Evolutionary conservation across 2,888 invertebrate genomes (phyloP).

Genomic region (Phymatocera aterrima): DNA sequence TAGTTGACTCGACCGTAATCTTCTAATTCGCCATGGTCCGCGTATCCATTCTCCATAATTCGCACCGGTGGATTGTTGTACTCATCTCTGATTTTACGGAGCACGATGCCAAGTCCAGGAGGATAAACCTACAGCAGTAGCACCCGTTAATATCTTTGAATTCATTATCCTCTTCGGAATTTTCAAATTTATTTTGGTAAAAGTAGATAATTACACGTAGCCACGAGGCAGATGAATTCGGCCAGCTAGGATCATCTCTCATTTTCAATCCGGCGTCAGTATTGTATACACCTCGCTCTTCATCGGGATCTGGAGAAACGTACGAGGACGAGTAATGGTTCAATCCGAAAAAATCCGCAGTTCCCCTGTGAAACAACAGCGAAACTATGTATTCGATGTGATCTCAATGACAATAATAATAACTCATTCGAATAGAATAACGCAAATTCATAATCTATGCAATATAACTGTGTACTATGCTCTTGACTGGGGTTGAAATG

Average conservation of each 20-base stretch:
- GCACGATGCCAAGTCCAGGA: conserved; percentile 78
- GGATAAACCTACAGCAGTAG: conserved; percentile 75
- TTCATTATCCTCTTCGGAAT: no score
- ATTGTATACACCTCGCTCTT: background rate
- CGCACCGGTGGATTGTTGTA: conserved; percentile 78
- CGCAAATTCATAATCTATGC: no score
- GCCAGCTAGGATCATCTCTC: conserved; percentile 79
- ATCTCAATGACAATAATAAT: no score
- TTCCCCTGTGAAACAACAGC: conserved; percentile 57
- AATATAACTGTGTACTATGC: no score
- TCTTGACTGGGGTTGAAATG: no score
- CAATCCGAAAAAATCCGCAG: conserved; percentile 76
- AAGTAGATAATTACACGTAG: conserved; percentile 75
- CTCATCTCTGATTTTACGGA: conserved; percentile 75
- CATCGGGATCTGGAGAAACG: background rate
- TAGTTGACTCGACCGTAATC: conserved; percentile 61
- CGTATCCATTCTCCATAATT: conserved; percentile 80
- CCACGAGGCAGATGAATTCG: conserved; percentile 78
- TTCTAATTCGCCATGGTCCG: conserved; percentile 72
- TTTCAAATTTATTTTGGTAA: background rate
- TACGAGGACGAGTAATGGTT: conserved; percentile 75
- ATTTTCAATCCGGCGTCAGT: conserved; percentile 75
- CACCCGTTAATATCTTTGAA: background rate
- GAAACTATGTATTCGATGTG: background rate
- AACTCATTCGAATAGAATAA: no score